Percentiles rank a stretch among this genome's conserved stretches.
Evolutionary conservation across 2,888 invertebrate genomes (phyloP).

Genomic region (Spilosoma lubricipeda): DNA sequence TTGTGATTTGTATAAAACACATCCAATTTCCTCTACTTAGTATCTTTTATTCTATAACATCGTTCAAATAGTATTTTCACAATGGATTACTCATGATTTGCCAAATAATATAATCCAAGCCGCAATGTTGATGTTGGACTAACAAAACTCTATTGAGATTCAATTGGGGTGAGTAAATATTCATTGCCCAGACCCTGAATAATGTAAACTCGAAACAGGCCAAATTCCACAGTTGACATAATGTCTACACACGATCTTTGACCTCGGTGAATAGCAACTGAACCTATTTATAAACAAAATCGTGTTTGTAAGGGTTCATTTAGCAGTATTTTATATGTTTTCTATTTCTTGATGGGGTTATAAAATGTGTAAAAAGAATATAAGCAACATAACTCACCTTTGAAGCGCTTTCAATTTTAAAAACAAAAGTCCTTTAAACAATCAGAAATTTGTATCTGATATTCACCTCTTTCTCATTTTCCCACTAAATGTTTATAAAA

Average conservation of each 20-base stretch:
- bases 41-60: neutral
- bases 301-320: neutral
- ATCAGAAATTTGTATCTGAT: neutral
- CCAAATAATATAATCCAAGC: conserved; percentile 36
- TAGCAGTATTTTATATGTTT: neutral
- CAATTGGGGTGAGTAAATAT: conserved; percentile 64
- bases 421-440: neutral
- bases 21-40: neutral
- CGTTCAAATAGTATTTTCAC: conserved; percentile 13
- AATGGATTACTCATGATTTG: conserved; percentile 33
- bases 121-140: conserved; percentile 22
- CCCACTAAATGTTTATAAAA: neutral
- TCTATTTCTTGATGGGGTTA: too few relatives aligned
- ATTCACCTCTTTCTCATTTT: neutral
- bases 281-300: neutral
- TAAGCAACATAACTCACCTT: neutral
- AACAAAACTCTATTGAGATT: conserved; percentile 59
- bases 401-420: neutral
- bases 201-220: conserved; percentile 63
- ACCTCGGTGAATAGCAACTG: conserved; percentile 22
- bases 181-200: conserved; percentile 64
- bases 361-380: too few relatives aligned
- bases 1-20: neutral
- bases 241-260: conserved; percentile 56
- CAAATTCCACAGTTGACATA: conserved; percentile 57